Evolutionary conservation across 2,888 invertebrate genomes (phyloP).

Genomic region (Sinhomidia bicolor): DNA sequence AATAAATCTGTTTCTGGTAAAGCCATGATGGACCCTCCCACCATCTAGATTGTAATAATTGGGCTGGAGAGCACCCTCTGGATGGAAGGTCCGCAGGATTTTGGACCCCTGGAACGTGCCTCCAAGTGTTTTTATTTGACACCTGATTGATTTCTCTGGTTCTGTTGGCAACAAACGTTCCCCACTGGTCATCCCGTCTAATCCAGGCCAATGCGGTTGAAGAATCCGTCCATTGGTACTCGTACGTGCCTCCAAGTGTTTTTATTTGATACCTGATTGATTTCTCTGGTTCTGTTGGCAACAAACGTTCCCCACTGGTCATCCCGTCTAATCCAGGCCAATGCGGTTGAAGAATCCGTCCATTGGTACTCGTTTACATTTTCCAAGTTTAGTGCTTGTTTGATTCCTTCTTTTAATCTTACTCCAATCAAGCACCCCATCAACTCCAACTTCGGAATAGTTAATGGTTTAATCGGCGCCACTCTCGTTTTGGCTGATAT

Average conservation of each 20-base stretch:
- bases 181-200: neutral
- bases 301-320: slow-evolving; percentile 1
- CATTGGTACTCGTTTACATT: neutral
- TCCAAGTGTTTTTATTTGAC: neutral
- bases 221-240: neutral
- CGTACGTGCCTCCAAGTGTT: neutral
- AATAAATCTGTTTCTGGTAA: neutral
- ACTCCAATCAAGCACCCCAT: slow-evolving; percentile 38
- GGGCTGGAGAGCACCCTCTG: neutral
- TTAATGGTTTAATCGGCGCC: neutral
- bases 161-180: slow-evolving; percentile 3
- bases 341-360: slow-evolving; percentile 9
- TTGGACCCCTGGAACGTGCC: neutral
- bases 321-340: neutral
- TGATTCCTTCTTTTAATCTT: too few species aligned
- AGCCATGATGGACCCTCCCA: neutral
- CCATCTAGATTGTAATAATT: neutral
- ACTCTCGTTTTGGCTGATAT: neutral
- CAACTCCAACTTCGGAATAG: slow-evolving; percentile 21
- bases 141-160: neutral
- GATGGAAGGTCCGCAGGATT: slow-evolving; percentile 12
- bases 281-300: neutral
- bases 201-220: slow-evolving; percentile 16
- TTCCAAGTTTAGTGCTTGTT: neutral
- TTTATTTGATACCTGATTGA: neutral